Evolutionary conservation across 2,888 invertebrate species (phyloP).

Genomic region (Calliopum simillimum): DNA sequence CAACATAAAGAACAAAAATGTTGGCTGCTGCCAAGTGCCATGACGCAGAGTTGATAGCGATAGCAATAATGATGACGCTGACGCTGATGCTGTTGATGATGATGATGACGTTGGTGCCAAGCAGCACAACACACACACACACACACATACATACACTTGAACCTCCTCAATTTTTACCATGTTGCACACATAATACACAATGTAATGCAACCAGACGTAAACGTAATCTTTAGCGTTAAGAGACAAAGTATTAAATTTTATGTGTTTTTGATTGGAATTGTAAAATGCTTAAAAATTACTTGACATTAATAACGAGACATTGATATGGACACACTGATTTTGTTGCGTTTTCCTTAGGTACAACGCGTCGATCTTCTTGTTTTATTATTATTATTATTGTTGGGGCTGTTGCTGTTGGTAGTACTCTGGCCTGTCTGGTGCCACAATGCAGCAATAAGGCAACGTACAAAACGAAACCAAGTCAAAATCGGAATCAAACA

Average conservation of each 20-base stretch:
- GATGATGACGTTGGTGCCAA: background rate
- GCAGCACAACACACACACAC: background rate
- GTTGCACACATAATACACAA: background rate
- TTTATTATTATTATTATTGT: background rate
- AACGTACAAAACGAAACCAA: too few species aligned
- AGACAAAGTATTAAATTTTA: slow-evolving; percentile 44
- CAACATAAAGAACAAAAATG: too few species aligned
- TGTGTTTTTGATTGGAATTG: slow-evolving; percentile 45
- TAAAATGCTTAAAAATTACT: slow-evolving; percentile 41
- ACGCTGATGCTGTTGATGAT: background rate
- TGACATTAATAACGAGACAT: slow-evolving; percentile 46
- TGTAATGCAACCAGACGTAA: background rate
- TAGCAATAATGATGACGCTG: background rate
- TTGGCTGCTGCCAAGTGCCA: background rate
- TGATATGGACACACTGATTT: slow-evolving; percentile 18
- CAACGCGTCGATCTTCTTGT: background rate
- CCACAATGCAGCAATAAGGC: too few species aligned
- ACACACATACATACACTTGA: too few species aligned
- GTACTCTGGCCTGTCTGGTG: too few species aligned
- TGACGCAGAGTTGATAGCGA: background rate
- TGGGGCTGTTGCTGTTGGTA: background rate
- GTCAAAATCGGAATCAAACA: too few species aligned
- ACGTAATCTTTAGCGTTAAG: slow-evolving; percentile 32
- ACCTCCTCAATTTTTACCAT: too few species aligned
- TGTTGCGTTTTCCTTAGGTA: background rate